Percentiles rank a stretch among this genome's conserved stretches.
Evolutionary conservation across 2,888 invertebrate genomes (phyloP).

Genomic region (Drosophila pseudotakahashii): DNA sequence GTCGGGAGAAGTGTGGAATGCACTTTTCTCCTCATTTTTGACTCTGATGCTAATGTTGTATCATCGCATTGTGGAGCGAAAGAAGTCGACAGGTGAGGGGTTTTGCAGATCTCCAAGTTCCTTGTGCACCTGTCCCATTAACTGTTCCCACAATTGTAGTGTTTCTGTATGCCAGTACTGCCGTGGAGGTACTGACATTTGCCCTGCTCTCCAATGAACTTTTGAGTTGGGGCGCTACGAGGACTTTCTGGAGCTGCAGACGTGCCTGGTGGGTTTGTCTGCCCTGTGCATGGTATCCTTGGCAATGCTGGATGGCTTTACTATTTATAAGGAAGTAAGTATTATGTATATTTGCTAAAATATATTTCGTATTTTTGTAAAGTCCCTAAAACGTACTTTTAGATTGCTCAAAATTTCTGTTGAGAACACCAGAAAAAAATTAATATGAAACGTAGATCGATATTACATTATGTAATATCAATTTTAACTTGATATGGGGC

Average conservation of each 20-base stretch:
- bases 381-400: no score
- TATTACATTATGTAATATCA: no score
- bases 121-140: neutral
- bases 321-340: conserved; percentile 77
- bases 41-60: conserved; percentile 81
- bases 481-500: no score
- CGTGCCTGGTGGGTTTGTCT: conserved; percentile 63
- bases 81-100: conserved; percentile 81
- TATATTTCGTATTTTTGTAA: no score
- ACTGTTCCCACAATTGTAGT: conserved; percentile 51
- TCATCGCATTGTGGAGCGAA: conserved; percentile 82
- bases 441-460: no score
- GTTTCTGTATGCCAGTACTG: conserved; percentile 76
- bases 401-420: no score
- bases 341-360: no score
- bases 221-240: conserved; percentile 77
- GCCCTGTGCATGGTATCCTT: conserved; percentile 66
- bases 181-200: conserved; percentile 67
- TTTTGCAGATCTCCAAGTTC: neutral
- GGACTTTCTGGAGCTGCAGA: conserved; percentile 77
- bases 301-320: conserved; percentile 76
- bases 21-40: conserved; percentile 74
- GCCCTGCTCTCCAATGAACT: conserved; percentile 78
- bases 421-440: no score
- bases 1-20: conserved; percentile 75